A percentile compares a stretch with the other conserved stretches of the same genome.
These are phyloP conservation scores for Siniperca chuatsi DNA, from an alignment of 2,113 vertebrate species.

Conservation along the genomic window DNA sequence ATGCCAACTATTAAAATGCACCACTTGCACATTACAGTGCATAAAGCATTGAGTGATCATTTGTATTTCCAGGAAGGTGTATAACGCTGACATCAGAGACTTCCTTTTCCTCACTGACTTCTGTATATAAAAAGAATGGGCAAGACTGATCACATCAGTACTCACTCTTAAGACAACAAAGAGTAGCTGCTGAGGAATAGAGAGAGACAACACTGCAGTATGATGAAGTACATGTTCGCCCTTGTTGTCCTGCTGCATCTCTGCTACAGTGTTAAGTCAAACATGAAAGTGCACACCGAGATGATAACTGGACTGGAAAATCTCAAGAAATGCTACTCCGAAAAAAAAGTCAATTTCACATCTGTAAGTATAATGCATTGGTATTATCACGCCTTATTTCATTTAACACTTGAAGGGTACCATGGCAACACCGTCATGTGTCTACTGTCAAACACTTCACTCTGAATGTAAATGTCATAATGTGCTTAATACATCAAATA, in stretches of 20 bases:
- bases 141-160: conserved; percentile 28
- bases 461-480: neutral
- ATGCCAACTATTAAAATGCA: neutral
- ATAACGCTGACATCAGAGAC: neutral
- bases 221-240: conserved; percentile 49
- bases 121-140: conserved; percentile 34
- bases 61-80: conserved; percentile 25
- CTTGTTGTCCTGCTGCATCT: conserved; percentile 53
- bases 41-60: neutral
- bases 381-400: neutral
- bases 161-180: neutral
- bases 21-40: rapidly evolving
- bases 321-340: rapidly evolving
- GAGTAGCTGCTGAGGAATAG: conserved; percentile 14
- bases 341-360: rapidly evolving
- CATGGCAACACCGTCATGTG: neutral
- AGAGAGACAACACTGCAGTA: conserved; percentile 13
- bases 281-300: neutral
- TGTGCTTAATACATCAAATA: neutral
- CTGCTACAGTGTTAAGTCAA: rapidly evolving
- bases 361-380: conserved; percentile 58
- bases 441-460: neutral
- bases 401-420: neutral
- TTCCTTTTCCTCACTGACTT: conserved; percentile 43
- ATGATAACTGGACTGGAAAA: rapidly evolving